Base-by-base conservation (phyloP, 2,113 vertebrate species). In the Laterallus jamaicensis region DNA sequence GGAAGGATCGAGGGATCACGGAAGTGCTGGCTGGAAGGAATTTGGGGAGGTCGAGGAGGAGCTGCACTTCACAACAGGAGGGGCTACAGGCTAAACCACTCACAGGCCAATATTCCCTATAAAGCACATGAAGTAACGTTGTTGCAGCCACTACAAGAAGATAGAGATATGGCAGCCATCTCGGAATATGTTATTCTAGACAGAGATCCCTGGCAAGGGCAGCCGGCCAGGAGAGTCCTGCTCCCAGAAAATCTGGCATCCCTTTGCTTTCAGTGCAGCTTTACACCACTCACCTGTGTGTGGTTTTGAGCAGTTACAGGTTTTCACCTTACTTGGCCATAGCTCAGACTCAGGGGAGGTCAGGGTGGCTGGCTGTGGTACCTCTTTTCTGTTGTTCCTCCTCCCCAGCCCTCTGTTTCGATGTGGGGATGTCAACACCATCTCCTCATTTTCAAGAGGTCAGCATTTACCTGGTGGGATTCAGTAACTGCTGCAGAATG, bases 21-120 rank as follows among this genome's bases (percentile, higher is more conserved):
- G 82, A 81, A 83, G 60, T 2, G 6, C 25, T 55, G 82, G 67
- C 24, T 86, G 83, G 94, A 93, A 93, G 88, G 91, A 96, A 94
- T 97, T 81, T 44, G 76, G 74, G 88, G 91, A 91, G 91, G 88
- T 81, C 91, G 59, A 77, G 95, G 86, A 63, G 0, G 2, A 88
- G 82, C 92, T 93, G 80, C 39, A 10, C 7, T 58, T 75, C 49
- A 3, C 71, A n/a, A 15, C 15, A 24, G 59, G 67, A 73, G 59
- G 28, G 59, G 54, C 52, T 21, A 5, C 13, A 12, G 0, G 0
- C 22, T 22, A 2, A 69, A 64, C 62, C 4, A 5, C 86, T 56
- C 50, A 50, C 5, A 28, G 79, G 75, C 28, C 17, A 6, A 8
- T 0, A 1, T 42, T 82, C 63, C 75, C 31, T 28, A 3, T 2